These are phyloP conservation scores for Macrotis lagotis DNA, from an alignment of 2,113 vertebrate species.

Conservation along the genomic window DNA sequence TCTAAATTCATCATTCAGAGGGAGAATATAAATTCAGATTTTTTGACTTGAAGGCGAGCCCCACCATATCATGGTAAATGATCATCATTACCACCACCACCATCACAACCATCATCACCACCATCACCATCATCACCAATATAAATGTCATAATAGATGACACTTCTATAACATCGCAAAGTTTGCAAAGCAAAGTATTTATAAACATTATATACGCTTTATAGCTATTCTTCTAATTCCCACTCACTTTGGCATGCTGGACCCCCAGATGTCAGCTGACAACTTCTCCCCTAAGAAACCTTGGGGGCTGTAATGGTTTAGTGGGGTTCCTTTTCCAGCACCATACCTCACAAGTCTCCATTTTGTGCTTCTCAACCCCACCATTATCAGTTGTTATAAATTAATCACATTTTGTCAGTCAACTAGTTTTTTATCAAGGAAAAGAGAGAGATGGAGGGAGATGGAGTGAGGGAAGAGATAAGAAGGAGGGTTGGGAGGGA, in stretches of 20 bases:
- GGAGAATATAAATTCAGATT: background rate
- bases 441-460: background rate
- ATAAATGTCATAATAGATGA: background rate
- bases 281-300: background rate
- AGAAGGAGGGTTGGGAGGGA: background rate
- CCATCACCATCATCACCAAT: too few species aligned
- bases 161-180: background rate
- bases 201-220: background rate
- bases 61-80: background rate
- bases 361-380: background rate
- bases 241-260: background rate
- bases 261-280: background rate
- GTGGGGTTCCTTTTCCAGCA: background rate
- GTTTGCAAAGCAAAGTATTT: background rate
- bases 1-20: background rate
- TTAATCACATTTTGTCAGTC: background rate
- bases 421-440: background rate
- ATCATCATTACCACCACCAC: background rate
- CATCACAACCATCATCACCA: too few species aligned
- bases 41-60: background rate
- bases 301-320: background rate
- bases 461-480: too few species aligned
- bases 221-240: background rate
- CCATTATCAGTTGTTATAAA: background rate
- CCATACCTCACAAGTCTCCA: background rate